Base-by-base conservation (phyloP, 2,113 vertebrate species). In the Hippocampus abdominalis region DNA sequence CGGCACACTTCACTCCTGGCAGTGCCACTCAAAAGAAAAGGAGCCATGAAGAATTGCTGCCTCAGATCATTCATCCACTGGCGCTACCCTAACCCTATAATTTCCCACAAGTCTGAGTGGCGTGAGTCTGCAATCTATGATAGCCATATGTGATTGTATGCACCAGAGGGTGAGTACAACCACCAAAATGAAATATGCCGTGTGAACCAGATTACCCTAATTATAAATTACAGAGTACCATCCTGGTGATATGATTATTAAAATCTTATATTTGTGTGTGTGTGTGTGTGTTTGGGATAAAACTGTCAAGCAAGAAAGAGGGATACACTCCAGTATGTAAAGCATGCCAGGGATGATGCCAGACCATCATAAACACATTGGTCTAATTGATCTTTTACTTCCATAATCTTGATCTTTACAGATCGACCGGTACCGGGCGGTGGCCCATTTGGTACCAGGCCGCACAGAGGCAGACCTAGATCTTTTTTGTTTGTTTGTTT, bases 11-110 rank as follows among this genome's bases (percentile, higher is more conserved):
- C 72, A 82, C 72, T 86, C 73, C 40, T 76, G 83, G 71, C 78
- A 73, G 78, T 79, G 81, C 80, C 86, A 86, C 87, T 88, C 87
- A 64, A 87, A 72, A 85, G 72, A 73, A 66, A 84, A 74, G 81
- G 59, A 81, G 78, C 81, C 74, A 81, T 84, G 84, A 88, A 87
- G 74, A 76, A 84, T 42, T 36, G 73, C 84, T 83, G 85, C 80
- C 81, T 87, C 73, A 75, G 71, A 84, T 71, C 75, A 83, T 88
- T 77, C 76, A 86, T 87, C 80, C 74, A 74, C 70, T 75, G 46
- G 62, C 68, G 69, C 73, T 67, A 77, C 70, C 75, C 81, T 74
- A 85, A 84, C 69, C 65, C 64, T 76, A 72, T 75, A 79, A 84
- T 84, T 75, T 80, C 69, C 76, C 56, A 72, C 85, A 77, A 69